Base-by-base conservation (phyloP, 2,888 invertebrate species). In the Geophilus truncorum region DNA sequence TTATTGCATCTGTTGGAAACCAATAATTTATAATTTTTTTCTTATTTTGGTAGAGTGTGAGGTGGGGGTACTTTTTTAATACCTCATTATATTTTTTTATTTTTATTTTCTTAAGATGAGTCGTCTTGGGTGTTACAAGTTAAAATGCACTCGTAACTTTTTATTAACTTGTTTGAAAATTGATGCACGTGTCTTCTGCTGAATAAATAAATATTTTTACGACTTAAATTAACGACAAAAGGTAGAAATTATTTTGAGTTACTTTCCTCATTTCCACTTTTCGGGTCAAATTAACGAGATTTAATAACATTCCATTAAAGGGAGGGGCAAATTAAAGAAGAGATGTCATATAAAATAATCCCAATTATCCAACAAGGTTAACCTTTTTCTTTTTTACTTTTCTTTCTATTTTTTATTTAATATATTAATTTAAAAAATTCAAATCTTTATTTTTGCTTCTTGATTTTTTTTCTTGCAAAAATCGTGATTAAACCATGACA, bases 271-370 rank as follows among this genome's bases (percentile, higher is more conserved):
- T 70, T 57, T 57, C 57, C 21, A 57, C 57, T 9, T 57, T 70
- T 70, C 28, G 70, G 70, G 70, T 25, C 70, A 70, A 70, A 70
- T 70, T 70, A 70, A 70, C 70, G 15, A 23, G 70, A 70, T 70
- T 70, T 70, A 70, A 70, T 70, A 45, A 70, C 70, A 70, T 70
- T 70, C 70, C 70, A 25, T 70, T 70, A 28, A 28, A 70, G 70
- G 70, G 70, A 70, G 70, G 28, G 15, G 70, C 70, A 15, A 70
- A 70, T 28, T 70, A 25, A 28, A 28, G 15, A 28, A 23, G 70
- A 18, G 70, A 9, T 70, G 70, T 70, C 12, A 45, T 45, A 3
- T 18, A n/a, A 70, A 70, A 28, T 70, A 70, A 70, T 28, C 12
- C 70, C 70, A 70, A 70, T 70, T 70, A 28, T 70, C 4, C 28